phyloP scores from a whole-genome alignment of 2,888 invertebrate species.

The Luperina nickerlii region DNA sequence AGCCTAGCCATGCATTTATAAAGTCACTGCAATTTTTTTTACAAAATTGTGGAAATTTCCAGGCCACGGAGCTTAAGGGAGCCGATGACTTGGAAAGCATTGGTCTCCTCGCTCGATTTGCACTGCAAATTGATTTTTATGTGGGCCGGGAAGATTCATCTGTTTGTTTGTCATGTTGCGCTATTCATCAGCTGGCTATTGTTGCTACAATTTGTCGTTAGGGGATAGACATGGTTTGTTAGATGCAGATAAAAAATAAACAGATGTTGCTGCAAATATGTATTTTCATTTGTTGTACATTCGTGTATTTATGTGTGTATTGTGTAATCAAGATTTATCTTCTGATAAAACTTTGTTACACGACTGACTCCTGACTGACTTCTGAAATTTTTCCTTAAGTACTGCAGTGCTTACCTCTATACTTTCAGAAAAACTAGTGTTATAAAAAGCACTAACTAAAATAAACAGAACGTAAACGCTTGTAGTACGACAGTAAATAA shows the following conservation, averaged over 20 bases:
- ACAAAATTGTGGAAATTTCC: slow-evolving; percentile 84
- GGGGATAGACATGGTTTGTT: slow-evolving; percentile 31
- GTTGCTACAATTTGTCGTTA: slow-evolving; percentile 35
- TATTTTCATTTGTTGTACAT: neutral
- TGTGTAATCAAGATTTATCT: neutral
- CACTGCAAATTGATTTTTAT: slow-evolving; percentile 89
- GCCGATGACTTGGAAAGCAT: slow-evolving; percentile 88
- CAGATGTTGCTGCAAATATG: neutral
- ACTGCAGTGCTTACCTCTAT: neutral
- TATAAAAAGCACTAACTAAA: slow-evolving; percentile 2
- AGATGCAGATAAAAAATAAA: slow-evolving; percentile 6
- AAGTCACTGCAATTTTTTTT: slow-evolving; percentile 72
- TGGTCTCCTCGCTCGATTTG: slow-evolving; percentile 87
- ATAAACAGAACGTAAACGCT: neutral
- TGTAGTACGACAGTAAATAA: slow-evolving; percentile 35
- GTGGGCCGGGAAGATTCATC: slow-evolving; percentile 70
- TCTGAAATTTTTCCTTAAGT: neutral
- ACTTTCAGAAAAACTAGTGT: neutral
- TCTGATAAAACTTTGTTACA: no score
- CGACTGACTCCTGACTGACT: neutral
- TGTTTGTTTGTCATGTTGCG: slow-evolving; percentile 52
- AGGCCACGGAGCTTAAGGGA: slow-evolving; percentile 83
- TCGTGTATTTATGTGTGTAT: neutral
- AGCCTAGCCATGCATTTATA: slow-evolving; percentile 70
- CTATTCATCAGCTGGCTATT: slow-evolving; percentile 43